Evolutionary conservation across 2,888 invertebrate species (phyloP), one percentile per base, ranked within the genome.

Genomic region (Trachelus tabidus): DNA sequence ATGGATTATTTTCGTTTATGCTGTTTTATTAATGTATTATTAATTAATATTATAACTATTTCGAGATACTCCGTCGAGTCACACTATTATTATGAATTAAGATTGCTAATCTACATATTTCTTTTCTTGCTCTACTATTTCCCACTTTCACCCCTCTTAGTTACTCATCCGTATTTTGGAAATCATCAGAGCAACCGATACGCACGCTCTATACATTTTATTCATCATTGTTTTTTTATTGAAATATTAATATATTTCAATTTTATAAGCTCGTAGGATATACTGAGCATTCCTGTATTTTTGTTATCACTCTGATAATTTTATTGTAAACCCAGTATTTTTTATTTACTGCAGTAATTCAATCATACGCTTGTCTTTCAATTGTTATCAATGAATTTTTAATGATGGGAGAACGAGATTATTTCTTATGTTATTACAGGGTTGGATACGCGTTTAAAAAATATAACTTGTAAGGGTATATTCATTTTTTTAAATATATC

Each of bases 131-230:
- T 30, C 31, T 12, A 2, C 35, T 76, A 31, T 69, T 69, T 77
- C 80, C 76, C 75, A 77, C 76, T 73, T 76, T 73, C 76, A 77
- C 69, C 79, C 69, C 76, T 31, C 68, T 75, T 34, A 4, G 12
- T 68, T 69, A 37, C 15, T 73, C 37, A 15, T 73, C 40, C 9
- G 15, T 56, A 23, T 56, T 23, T 23, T 56, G 6, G 23, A 1
- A 56, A 56, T 23, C 6, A 0, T 1, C 15, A 4, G 15, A 56
- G 23, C 15, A 23, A 6, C 2, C 23, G 40, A 56, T 56, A 23
- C 23, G 23, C 6, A 56, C 4, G 40, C 6, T 40, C 6, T 40
- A 40, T 23, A 23, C 1, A 23, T 56, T 56, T 23, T 9, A 6
- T 23, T 56, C 2, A 56, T 56, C 4, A 56, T 40, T 40, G 6